Evolutionary conservation across 2,888 invertebrate species (phyloP).

Genomic region (Mythimna albipuncta): DNA sequence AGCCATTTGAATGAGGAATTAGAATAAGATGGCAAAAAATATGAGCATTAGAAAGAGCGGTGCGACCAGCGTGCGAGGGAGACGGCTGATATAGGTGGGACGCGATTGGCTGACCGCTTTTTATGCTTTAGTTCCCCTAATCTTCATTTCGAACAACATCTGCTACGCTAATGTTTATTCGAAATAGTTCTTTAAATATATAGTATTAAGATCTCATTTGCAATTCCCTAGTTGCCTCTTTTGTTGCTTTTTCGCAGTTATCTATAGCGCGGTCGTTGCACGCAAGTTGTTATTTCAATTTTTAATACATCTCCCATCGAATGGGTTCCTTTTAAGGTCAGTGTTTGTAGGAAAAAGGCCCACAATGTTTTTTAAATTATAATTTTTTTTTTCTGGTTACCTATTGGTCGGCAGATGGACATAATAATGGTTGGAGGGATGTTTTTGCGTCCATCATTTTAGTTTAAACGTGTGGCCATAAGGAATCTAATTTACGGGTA

Average conservation of each 20-base stretch:
- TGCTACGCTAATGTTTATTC: conserved; percentile 87
- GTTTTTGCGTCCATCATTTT: conserved; percentile 53
- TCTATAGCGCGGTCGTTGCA: conserved; percentile 83
- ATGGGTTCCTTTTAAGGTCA: conserved; percentile 85
- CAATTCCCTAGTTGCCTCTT: conserved; percentile 74
- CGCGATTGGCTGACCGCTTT: conserved; percentile 89
- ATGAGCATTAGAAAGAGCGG: conserved; percentile 88
- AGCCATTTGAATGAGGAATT: conserved; percentile 88
- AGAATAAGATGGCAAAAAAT: conserved; percentile 90
- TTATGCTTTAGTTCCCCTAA: conserved; percentile 91
- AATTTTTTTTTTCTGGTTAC: conserved; percentile 75
- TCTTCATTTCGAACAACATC: conserved; percentile 89
- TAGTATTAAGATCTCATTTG: conserved; percentile 84
- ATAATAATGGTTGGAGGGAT: conserved; percentile 54
- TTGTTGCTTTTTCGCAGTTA: conserved; percentile 77
- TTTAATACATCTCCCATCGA: conserved; percentile 85
- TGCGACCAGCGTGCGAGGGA: conserved; percentile 76
- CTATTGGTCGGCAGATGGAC: conserved; percentile 81
- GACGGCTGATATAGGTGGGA: conserved; percentile 74
- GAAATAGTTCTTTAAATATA: conserved; percentile 88
- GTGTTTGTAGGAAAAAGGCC: conserved; percentile 75
- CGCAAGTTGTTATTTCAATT: conserved; percentile 86
- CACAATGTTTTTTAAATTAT: conserved; percentile 74
- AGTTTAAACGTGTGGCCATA: conserved; percentile 46
- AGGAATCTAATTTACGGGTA: conserved; percentile 65